phyloP scores from a whole-genome alignment of 1,140 invertebrate genomes.

The Pseudomyrmex gracilis region DNA sequence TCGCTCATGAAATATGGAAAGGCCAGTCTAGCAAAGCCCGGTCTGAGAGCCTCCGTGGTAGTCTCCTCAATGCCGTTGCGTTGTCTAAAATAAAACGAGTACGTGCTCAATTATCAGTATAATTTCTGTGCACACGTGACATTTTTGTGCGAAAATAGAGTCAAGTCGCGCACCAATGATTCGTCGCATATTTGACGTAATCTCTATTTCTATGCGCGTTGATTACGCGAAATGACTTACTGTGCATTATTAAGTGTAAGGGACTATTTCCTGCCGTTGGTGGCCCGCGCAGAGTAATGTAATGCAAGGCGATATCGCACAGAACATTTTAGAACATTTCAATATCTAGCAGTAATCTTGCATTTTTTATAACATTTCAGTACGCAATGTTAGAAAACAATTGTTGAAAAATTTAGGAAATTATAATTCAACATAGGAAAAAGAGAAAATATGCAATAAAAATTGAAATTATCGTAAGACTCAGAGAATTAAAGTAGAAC shows the following conservation, averaged over 20 bases:
- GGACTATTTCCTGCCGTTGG: slow-evolving; percentile 1
- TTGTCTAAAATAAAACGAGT: slow-evolving; percentile 66
- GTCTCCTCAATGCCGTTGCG: slow-evolving; percentile 75
- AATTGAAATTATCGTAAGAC: no score
- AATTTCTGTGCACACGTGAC: not conserved
- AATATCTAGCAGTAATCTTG: no score
- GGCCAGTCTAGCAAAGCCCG: slow-evolving; percentile 94
- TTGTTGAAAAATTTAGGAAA: no score
- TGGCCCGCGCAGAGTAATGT: not conserved
- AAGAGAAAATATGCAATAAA: no score
- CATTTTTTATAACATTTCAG: no score
- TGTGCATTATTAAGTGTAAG: not conserved
- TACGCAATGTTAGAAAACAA: no score
- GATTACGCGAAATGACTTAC: slow-evolving; percentile 21
- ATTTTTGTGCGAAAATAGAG: slow-evolving; percentile 12
- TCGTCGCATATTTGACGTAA: not conserved
- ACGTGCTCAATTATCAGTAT: not conserved
- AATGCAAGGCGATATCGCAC: not conserved
- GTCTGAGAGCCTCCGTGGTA: slow-evolving; percentile 91
- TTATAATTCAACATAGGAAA: no score
- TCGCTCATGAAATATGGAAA: slow-evolving; percentile 95
- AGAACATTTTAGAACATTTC: no score
- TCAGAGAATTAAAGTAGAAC: no score
- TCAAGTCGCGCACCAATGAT: not conserved
- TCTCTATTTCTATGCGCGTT: not conserved